A percentile compares a stretch with the other conserved stretches of the same genome.
These are phyloP conservation scores for Sthenelais limicola DNA, from an alignment of 2,888 invertebrate species.

Conservation along the genomic window DNA sequence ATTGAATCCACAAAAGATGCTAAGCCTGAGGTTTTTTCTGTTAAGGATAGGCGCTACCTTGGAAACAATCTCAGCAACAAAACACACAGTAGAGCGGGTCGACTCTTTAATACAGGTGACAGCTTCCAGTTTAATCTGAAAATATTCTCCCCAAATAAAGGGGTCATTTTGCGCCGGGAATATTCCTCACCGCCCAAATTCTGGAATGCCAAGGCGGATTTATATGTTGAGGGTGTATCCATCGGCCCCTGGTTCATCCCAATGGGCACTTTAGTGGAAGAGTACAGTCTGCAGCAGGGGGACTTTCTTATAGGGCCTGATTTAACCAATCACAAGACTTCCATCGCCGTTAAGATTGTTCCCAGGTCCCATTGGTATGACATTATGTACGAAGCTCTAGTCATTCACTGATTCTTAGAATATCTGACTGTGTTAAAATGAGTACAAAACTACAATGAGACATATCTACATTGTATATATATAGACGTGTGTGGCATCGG, in stretches of 20 bases:
- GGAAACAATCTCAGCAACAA: slow-evolving; percentile 40
- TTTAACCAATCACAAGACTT: background rate
- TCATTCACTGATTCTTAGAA: slow-evolving; percentile 20
- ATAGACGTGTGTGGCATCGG: too few species aligned
- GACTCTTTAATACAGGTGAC: slow-evolving; percentile 40
- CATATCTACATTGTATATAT: too few species aligned
- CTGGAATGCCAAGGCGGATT: slow-evolving; percentile 49
- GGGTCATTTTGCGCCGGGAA: slow-evolving; percentile 43
- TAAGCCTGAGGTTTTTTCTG: slow-evolving; percentile 15
- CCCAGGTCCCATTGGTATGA: slow-evolving; percentile 38
- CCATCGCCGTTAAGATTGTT: slow-evolving; percentile 3
- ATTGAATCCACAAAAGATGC: background rate
- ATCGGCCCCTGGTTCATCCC: slow-evolving; percentile 47
- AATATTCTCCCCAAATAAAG: slow-evolving; percentile 17
- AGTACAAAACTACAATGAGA: too few species aligned
- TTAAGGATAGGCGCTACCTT: slow-evolving; percentile 40
- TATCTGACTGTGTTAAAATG: too few species aligned
- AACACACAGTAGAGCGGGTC: slow-evolving; percentile 21
- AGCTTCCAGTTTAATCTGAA: slow-evolving; percentile 41
- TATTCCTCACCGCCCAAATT: slow-evolving; percentile 41
- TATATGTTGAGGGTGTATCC: slow-evolving; percentile 44
- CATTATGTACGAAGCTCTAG: slow-evolving; percentile 26
- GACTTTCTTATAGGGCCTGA: slow-evolving; percentile 38
- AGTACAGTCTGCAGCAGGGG: slow-evolving; percentile 47
- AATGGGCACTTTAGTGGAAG: slow-evolving; percentile 47